A percentile compares a stretch with the other conserved stretches of the same genome.
Conservation (phyloP, 2,888 invertebrate genomes). For the Acleris literana region DNA sequence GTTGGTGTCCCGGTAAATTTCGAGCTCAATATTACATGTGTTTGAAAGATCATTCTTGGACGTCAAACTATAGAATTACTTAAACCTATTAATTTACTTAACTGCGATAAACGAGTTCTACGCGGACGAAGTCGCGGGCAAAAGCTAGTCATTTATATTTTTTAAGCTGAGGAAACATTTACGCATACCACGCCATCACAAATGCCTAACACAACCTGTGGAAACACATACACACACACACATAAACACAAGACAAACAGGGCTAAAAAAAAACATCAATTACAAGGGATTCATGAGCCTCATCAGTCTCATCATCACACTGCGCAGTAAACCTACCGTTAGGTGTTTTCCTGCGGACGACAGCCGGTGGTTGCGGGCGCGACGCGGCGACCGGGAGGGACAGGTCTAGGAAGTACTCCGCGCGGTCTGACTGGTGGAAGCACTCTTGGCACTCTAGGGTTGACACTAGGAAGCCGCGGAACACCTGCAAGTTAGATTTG, state of each 20-base stretch:
- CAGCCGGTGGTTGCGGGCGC: constrained; percentile 88
- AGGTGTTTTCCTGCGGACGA: constrained; percentile 80
- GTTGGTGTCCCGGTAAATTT: too few relatives aligned
- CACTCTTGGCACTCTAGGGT: constrained; percentile 95
- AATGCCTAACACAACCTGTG: too few relatives aligned
- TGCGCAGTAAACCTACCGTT: constrained; percentile 55
- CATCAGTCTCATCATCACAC: background rate
- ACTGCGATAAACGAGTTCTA: too few relatives aligned
- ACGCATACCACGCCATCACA: too few relatives aligned
- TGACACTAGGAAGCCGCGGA: constrained; percentile 96
- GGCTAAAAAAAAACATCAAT: background rate
- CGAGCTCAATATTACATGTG: too few relatives aligned
- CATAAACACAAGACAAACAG: background rate
- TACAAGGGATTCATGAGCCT: background rate
- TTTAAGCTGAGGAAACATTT: too few relatives aligned
- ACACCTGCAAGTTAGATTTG: constrained; percentile 81
- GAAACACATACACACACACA: background rate
- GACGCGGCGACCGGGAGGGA: constrained; percentile 94
- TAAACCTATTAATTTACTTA: too few relatives aligned
- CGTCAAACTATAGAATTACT: too few relatives aligned
- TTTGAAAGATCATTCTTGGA: too few relatives aligned
- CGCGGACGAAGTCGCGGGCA: too few relatives aligned
- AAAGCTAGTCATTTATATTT: too few relatives aligned
- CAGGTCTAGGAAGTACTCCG: constrained; percentile 97
- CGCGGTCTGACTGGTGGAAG: constrained; percentile 91